Percentiles rank a stretch among this genome's conserved stretches.
These are phyloP conservation scores for Mylabris sibirica DNA, from an alignment of 2,888 invertebrate genomes.

Conservation along the genomic window DNA sequence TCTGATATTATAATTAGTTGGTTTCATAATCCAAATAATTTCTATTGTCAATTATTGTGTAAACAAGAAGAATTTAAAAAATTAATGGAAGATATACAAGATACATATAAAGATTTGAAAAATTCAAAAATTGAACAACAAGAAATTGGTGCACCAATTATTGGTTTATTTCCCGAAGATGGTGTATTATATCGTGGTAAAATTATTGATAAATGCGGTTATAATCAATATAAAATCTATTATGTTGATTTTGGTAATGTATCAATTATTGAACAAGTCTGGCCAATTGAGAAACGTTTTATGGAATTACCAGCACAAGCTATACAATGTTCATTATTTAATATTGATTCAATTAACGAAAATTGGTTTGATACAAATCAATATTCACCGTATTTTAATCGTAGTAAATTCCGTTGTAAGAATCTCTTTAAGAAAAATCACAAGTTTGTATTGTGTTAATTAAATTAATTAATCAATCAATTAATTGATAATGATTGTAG, in stretches of 20 bases:
- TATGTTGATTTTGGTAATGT: conserved; percentile 82
- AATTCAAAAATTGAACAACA: conserved; percentile 44
- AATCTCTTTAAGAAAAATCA: conserved; percentile 64
- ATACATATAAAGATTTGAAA: conserved; percentile 65
- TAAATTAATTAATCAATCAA: conserved; percentile 28
- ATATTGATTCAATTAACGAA: conserved; percentile 67
- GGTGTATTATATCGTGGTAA: conserved; percentile 76
- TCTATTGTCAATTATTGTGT: conserved; percentile 63
- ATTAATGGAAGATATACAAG: conserved; percentile 77
- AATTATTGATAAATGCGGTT: conserved; percentile 63
- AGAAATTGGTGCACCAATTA: conserved; percentile 69
- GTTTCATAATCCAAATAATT: conserved; percentile 78
- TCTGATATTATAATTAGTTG: conserved; percentile 73
- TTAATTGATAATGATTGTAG: conserved; percentile 37
- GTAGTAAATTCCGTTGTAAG: conserved; percentile 67
- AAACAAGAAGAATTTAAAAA: conserved; percentile 65
- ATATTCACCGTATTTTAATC: conserved; percentile 70
- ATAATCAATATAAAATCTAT: conserved; percentile 68
- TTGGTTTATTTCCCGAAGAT: conserved; percentile 76
- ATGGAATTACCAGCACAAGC: conserved; percentile 75
- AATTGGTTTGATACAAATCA: conserved; percentile 67
- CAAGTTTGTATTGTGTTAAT: conserved; percentile 59
- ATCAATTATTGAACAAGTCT: conserved; percentile 73
- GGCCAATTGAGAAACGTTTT: conserved; percentile 73
- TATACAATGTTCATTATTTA: conserved; percentile 71